A percentile compares a stretch with the other conserved stretches of the same genome.
These are phyloP conservation scores for Catostylus mosaicus DNA, from an alignment of 30 jellyfish, hydroid and myxozoan genomes.

Conservation along the genomic window DNA sequence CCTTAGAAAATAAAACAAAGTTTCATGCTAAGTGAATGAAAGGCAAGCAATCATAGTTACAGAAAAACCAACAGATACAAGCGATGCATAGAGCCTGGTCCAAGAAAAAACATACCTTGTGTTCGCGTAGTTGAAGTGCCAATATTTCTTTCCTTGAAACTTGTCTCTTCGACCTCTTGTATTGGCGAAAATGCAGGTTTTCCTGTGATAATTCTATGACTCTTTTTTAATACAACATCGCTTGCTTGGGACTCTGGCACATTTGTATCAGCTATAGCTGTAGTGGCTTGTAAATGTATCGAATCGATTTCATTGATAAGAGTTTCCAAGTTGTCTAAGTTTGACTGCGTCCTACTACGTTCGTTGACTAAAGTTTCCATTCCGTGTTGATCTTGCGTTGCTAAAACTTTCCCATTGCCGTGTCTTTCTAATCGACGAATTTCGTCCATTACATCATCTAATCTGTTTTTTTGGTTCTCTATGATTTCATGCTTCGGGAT, in stretches of 20 bases:
- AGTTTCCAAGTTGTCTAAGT: background rate
- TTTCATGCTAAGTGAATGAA: too few relatives aligned
- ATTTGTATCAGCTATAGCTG: background rate
- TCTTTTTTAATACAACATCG: constrained; percentile 13
- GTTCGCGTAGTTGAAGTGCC: background rate
- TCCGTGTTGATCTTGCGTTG: background rate
- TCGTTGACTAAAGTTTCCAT: background rate
- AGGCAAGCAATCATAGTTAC: too few relatives aligned
- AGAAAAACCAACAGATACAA: too few relatives aligned
- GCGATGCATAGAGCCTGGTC: too few relatives aligned
- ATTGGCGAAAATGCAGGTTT: constrained; percentile 84
- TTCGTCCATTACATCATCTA: background rate
- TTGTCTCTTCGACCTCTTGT: constrained; percentile 71
- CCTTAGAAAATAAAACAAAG: too few relatives aligned
- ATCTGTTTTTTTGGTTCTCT: background rate
- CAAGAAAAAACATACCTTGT: constrained; percentile 1
- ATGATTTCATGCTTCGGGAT: background rate
- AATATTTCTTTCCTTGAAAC: constrained; percentile 20
- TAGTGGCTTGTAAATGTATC: constrained; percentile 1
- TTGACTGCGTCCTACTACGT: background rate
- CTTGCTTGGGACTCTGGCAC: background rate
- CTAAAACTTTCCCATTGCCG: background rate
- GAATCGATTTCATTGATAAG: constrained; percentile 9
- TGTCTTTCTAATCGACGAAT: background rate
- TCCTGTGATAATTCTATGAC: constrained; percentile 43